A percentile compares a stretch with the other conserved stretches of the same genome.
These are phyloP conservation scores for Vesta saturnalis DNA, from an alignment of 2,888 invertebrate species.

Conservation along the genomic window DNA sequence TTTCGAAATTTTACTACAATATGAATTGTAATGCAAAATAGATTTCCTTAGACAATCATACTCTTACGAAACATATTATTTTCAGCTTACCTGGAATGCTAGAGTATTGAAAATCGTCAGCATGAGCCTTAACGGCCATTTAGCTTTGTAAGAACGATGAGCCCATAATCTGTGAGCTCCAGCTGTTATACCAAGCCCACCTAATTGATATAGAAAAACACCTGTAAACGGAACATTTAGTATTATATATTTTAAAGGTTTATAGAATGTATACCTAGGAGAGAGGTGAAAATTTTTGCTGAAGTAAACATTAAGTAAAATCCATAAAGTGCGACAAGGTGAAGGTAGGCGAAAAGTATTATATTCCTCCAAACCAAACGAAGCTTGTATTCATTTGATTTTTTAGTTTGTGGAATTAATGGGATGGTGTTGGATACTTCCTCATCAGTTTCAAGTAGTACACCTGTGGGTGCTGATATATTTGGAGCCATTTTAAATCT, in stretches of 20 bases:
- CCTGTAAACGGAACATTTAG: slow-evolving; percentile 60
- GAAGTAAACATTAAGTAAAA: slow-evolving; percentile 76
- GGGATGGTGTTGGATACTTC: slow-evolving; percentile 50
- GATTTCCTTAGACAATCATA: not conserved
- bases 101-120: slow-evolving; percentile 86
- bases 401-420: slow-evolving; percentile 43
- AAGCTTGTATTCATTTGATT: slow-evolving; percentile 66
- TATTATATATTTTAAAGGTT: not conserved
- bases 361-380: slow-evolving; percentile 87
- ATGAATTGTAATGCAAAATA: not conserved
- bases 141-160: slow-evolving; percentile 95
- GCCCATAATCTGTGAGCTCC: slow-evolving; percentile 97
- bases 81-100: slow-evolving; percentile 76
- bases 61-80: not conserved
- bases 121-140: slow-evolving; percentile 84
- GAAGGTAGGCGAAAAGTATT: slow-evolving; percentile 79
- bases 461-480: slow-evolving; percentile 64
- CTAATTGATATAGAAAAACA: slow-evolving; percentile 75
- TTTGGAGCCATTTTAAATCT: slow-evolving; percentile 56
- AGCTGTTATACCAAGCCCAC: slow-evolving; percentile 94
- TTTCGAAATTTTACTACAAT: too few species aligned
- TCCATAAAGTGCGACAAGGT: slow-evolving; percentile 80
- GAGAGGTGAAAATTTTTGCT: slow-evolving; percentile 76
- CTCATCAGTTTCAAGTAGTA: slow-evolving; percentile 74
- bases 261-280: slow-evolving; percentile 72